Conservation (phyloP, 92 coral and sea anemone genomes). For the Parazoanthus darwini region DNA sequence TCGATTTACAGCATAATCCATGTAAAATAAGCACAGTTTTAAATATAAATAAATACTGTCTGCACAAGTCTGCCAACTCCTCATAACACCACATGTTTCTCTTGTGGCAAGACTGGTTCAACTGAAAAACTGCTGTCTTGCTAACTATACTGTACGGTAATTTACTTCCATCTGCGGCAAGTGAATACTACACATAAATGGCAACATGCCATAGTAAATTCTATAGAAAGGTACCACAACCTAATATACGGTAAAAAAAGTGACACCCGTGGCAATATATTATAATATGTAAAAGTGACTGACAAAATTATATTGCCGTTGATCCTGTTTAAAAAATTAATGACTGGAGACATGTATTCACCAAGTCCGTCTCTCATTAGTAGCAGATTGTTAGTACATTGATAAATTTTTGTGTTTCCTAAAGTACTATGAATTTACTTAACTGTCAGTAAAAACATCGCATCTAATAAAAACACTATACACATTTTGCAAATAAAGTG, state of each 20-base stretch:
- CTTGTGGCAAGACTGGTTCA: background rate
- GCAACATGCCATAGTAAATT: background rate
- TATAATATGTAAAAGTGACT: background rate
- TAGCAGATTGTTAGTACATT: background rate
- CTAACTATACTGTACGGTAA: background rate
- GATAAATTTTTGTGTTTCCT: background rate
- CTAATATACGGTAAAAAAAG: background rate
- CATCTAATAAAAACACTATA: slow-evolving; percentile 24
- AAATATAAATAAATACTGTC: background rate
- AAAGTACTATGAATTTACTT: slow-evolving; percentile 15
- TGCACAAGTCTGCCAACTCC: background rate
- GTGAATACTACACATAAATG: background rate
- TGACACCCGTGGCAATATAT: background rate
- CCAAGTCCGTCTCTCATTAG: background rate
- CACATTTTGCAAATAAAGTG: slow-evolving; percentile 4
- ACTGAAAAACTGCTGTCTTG: background rate
- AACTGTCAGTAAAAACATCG: background rate
- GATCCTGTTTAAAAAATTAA: background rate
- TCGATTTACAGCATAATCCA: background rate
- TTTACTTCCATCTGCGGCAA: background rate
- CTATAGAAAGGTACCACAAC: background rate
- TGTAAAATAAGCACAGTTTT: background rate
- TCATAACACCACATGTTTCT: background rate
- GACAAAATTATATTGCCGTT: background rate
- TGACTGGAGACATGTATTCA: background rate